A percentile compares a stretch with the other conserved stretches of the same genome.
Evolutionary conservation across 2,888 invertebrate genomes (phyloP).

Genomic region (Melanotus villosus): DNA sequence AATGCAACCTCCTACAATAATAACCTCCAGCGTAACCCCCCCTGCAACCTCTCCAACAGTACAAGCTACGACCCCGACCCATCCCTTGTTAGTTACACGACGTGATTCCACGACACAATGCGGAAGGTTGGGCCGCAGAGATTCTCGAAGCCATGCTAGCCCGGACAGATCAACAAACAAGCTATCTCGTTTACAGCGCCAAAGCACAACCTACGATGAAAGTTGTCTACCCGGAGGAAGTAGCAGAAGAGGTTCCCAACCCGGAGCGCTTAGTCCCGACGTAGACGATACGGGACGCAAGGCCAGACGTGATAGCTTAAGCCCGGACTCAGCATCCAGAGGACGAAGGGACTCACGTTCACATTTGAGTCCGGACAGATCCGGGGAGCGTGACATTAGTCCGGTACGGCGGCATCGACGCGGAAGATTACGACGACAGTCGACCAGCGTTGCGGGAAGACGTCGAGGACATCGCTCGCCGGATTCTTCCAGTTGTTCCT

Average conservation of each 20-base stretch:
- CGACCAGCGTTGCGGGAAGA: constrained; percentile 81
- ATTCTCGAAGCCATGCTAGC: constrained; percentile 77
- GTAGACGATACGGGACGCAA: constrained; percentile 78
- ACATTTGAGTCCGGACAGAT: constrained; percentile 85
- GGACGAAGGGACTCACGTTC: constrained; percentile 82
- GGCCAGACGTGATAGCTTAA: constrained; percentile 88
- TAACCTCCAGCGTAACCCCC: constrained; percentile 87
- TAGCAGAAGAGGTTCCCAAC: constrained; percentile 85
- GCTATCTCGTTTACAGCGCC: constrained; percentile 77
- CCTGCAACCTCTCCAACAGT: constrained; percentile 85
- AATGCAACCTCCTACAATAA: constrained; percentile 82
- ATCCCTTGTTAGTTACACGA: constrained; percentile 72
- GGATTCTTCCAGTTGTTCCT: constrained; percentile 84
- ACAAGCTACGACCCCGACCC: constrained; percentile 69
- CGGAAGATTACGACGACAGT: constrained; percentile 82
- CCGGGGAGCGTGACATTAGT: constrained; percentile 85
- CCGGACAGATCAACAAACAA: constrained; percentile 73
- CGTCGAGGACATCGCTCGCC: constrained; percentile 72
- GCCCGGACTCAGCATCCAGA: constrained; percentile 89
- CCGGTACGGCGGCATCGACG: constrained; percentile 81
- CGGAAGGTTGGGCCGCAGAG: constrained; percentile 75
- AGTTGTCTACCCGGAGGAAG: constrained; percentile 77
- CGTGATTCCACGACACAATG: constrained; percentile 91
- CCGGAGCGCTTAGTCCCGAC: constrained; percentile 86
- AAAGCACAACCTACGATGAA: constrained; percentile 92